These are phyloP conservation scores for Vireo griseus DNA, from an alignment of 2,797 vertebrate genomes.

Conservation along the genomic window DNA sequence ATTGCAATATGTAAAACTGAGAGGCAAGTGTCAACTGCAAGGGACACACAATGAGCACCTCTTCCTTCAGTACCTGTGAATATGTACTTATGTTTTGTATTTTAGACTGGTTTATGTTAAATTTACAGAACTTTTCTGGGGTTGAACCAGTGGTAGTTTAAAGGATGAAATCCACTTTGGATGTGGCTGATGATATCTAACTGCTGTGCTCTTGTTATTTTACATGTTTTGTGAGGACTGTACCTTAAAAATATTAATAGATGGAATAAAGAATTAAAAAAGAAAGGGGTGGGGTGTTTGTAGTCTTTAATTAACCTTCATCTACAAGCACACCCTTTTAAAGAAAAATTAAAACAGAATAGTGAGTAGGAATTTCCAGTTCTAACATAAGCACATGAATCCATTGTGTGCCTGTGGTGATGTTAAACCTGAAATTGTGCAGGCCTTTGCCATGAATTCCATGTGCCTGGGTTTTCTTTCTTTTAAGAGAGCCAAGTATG, in stretches of 20 bases:
- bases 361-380: not conserved
- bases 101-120: not conserved
- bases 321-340: not conserved
- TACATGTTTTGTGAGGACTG: not conserved
- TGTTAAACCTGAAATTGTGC: not conserved
- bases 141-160: not conserved
- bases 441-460: not conserved
- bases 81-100: not conserved
- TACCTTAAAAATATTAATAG: not conserved
- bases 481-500: not conserved
- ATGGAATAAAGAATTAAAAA: not conserved
- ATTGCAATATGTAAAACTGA: constrained; percentile 85
- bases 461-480: not conserved
- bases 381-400: not conserved
- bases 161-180: not conserved
- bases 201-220: not conserved
- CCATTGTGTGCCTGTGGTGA: not conserved
- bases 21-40: constrained; percentile 77
- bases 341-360: not conserved
- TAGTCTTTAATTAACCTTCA: not conserved
- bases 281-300: not conserved
- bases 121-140: not conserved
- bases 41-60: not conserved
- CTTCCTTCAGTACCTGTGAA: not conserved
- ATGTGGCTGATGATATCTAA: not conserved